Base-by-base conservation (phyloP, 1,140 invertebrate species). In the Ips typographus region DNA sequence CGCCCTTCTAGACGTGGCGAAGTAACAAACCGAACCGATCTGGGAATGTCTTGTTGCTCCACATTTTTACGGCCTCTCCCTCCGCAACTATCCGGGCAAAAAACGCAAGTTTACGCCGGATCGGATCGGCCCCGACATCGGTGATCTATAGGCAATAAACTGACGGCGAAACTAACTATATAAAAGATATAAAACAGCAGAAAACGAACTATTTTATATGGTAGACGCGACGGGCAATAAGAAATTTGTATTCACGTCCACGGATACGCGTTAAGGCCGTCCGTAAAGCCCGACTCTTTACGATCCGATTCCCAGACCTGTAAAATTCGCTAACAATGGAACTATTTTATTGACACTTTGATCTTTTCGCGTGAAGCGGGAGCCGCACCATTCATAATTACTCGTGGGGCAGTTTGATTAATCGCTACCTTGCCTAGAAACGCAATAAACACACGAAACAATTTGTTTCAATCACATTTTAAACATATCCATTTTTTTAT, bases 191-290 rank as follows among this genome's bases (percentile, higher is more conserved):
- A 66, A 66, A 66, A 57, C 55, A 39, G 47, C 64, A 40, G 64
- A 66, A 66, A 66, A 66, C 47, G 64, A 59, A 57, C 64, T 66
- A 66, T 66, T 66, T 58, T 66, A 66, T 66, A 66, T 66, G 56
- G 64, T 57, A 66, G 55, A 66, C 55, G 6, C 43, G 64, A 57
- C 55, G 42, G 55, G 64, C 63, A 66, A 66, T 66, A 57, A 66
- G 64, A 66, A 66, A 66, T 66, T 66, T 58, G 64, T 66, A 66
- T 66, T 66, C 64, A 66, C 42, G 42, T 57, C 53, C 64, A 66
- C 56, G 64, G 44, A 58, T 39, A 22, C 64, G 64, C 53, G 64
- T 47, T 47, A 59, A 66, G 56, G 55, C 64, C 43, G 38, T 66
- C 53, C 49, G 49, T 64, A 53, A 64, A 52, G 7, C 41, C 36